A percentile compares a stretch with the other conserved stretches of the same genome.
These are phyloP conservation scores for Tetragonisca angustula DNA, from an alignment of 2,888 invertebrate species.

Conservation along the genomic window DNA sequence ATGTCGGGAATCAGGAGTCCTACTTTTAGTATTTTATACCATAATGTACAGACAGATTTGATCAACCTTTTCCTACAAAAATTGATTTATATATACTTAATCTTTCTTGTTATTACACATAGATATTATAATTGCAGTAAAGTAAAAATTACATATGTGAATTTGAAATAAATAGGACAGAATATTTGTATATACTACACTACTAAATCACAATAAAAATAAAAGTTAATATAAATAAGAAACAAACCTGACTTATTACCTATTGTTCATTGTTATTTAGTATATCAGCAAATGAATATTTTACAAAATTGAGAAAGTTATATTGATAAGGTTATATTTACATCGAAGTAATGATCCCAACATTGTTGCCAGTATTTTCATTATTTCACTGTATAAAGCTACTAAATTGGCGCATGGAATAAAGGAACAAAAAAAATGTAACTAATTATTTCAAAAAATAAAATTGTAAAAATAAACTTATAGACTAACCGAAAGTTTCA, in stretches of 20 bases:
- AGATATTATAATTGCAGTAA: neutral
- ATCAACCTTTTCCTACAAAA: neutral
- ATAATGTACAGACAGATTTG: neutral
- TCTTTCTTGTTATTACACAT: neutral
- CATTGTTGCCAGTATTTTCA: neutral
- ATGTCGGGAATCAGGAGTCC: neutral
- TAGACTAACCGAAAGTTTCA: neutral
- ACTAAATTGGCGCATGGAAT: neutral
- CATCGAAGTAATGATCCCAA: neutral
- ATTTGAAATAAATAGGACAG: neutral
- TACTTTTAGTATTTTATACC: neutral
- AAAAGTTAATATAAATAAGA: neutral
- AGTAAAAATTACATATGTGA: neutral
- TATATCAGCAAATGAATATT: neutral
- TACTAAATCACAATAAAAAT: neutral
- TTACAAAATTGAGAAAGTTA: neutral
- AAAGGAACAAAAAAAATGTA: neutral
- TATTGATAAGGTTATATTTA: constrained; percentile 1
- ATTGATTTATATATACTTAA: neutral
- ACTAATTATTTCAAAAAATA: neutral
- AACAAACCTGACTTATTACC: neutral
- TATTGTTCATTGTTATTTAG: neutral
- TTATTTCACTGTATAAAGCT: neutral
- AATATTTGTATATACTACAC: neutral
- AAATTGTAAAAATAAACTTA: neutral